These are phyloP conservation scores for Poecilia gillii DNA, from an alignment of 2,797 vertebrate species.

Conservation along the genomic window DNA sequence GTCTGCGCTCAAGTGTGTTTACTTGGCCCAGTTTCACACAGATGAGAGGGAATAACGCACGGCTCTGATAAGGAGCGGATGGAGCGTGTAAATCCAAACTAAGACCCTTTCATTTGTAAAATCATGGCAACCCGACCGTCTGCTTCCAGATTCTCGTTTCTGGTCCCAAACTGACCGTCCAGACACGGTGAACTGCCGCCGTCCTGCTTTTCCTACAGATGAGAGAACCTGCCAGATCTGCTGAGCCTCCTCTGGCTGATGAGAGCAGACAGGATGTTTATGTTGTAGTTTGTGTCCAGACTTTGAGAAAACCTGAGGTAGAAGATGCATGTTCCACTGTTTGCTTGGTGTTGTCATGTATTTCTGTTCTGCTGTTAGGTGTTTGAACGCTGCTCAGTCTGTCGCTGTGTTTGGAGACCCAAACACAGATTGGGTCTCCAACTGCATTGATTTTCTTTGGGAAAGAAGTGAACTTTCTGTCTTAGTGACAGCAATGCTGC, in stretches of 20 bases:
- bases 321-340: not conserved
- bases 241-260: conserved; percentile 8
- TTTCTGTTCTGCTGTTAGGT: not conserved
- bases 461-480: conserved; percentile 1
- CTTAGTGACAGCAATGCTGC: conserved; percentile 6
- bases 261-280: conserved; percentile 1
- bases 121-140: not conserved
- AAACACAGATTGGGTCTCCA: conserved; percentile 15
- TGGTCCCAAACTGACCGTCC: not conserved
- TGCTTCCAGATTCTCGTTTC: conserved; percentile 4
- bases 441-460: conserved; percentile 9
- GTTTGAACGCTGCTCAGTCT: not conserved
- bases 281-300: not conserved
- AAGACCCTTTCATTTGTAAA: not conserved
- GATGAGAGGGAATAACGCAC: conserved; percentile 31
- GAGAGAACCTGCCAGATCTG: not conserved
- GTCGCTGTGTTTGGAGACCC: not conserved
- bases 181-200: not conserved
- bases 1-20: conserved; percentile 28
- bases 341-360: not conserved
- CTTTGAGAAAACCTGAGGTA: not conserved
- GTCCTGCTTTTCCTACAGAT: not conserved
- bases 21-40: conserved; percentile 29
- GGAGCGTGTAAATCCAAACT: not conserved
- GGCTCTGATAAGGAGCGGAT: conserved; percentile 2